phyloP scores from a whole-genome alignment of 1,140 invertebrate species.

The Drosophila bocki region DNA sequence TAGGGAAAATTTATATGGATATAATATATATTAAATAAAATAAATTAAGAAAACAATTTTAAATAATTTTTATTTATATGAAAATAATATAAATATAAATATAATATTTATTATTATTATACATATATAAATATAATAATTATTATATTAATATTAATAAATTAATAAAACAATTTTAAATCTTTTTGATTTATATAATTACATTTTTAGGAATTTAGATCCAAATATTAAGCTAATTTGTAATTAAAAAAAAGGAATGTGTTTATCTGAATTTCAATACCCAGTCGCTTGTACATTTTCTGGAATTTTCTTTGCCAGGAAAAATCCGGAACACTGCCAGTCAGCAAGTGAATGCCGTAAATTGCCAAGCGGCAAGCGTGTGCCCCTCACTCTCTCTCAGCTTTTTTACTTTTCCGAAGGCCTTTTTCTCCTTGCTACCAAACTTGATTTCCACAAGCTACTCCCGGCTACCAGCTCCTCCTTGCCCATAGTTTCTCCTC shows the following conservation, averaged over 20 bases:
- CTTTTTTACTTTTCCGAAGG: slow-evolving; percentile 2
- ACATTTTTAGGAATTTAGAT: background rate
- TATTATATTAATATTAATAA: too few relatives aligned
- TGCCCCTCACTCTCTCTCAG: background rate
- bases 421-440: too few relatives aligned
- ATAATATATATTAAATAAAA: too few relatives aligned
- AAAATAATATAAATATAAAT: too few relatives aligned
- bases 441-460: background rate
- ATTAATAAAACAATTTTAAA: too few relatives aligned
- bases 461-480: background rate
- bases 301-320: background rate
- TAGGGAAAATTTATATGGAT: background rate
- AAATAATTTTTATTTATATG: too few relatives aligned
- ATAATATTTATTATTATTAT: too few relatives aligned
- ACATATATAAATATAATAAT: too few relatives aligned
- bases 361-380: slow-evolving; percentile 26
- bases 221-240: background rate
- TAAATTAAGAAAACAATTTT: too few relatives aligned
- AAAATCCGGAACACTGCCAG: slow-evolving; percentile 9
- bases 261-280: background rate
- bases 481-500: background rate
- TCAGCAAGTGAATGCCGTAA: slow-evolving; percentile 50
- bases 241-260: background rate
- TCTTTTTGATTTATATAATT: background rate
- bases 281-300: background rate